Base-by-base conservation (phyloP, 2,888 invertebrate genomes). In the Adineta ricciae region DNA sequence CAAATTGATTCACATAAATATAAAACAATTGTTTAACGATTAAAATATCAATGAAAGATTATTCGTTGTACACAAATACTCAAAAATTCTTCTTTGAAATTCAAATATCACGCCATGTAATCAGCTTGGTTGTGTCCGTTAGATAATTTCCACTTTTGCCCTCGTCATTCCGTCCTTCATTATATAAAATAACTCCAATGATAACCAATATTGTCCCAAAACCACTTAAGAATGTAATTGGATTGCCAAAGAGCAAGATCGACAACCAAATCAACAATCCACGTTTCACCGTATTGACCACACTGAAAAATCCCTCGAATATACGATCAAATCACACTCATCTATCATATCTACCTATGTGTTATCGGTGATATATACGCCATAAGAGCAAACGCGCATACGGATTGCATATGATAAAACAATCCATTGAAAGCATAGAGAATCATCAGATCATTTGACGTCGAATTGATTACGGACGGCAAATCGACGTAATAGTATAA, bases 351-450 rank as follows among this genome's bases (percentile, higher is more conserved):
- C 88, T 91, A 93, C 93, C 93, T 93, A 89, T 94, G 94, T 49
- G 94, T 94, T 27, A 94, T 94, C 41, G 94, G 94, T 89, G 93
- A 94, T 89, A 94, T 94, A 88, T 94, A 94, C 88, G 93, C 93
- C 93, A 94, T 94, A 86, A 94, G 92, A 86, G 94, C 94, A 89
- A 94, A 94, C 11, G 94, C 94, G 78, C 94, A 93, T 88, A 94
- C 94, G 89, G 94, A 94, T 92, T 94, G 94, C 89, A 93, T 93
- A 90, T 94, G 94, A 90, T 94, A 94, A 90, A 94, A 94, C 50
- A 94, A 89, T 84, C 94, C 94, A 89, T 94, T 94, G 27, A 94
- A 90, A 84, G 94, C 89, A 88, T 93, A 93, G 1, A 21, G 38
- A 27, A 83, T 52, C 16, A n/a, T 83, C 38, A 27, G 27, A 73